phyloP scores from a whole-genome alignment of 2,113 vertebrate genomes.

The Epinephelus cyanopodus region DNA sequence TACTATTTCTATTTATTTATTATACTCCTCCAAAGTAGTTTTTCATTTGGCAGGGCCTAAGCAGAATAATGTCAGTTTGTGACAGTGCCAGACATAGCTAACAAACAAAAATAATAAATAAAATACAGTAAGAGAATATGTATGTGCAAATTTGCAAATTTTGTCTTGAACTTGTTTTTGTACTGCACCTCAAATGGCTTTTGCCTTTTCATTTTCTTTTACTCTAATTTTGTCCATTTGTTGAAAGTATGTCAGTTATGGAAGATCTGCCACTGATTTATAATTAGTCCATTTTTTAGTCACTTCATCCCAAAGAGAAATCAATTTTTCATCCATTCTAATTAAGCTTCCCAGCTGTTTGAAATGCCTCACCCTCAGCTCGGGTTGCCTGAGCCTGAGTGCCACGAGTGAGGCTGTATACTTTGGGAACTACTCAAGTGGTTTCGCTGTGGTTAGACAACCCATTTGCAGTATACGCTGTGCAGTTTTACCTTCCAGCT shows the following conservation, averaged over 20 bases:
- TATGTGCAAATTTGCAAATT: too few relatives aligned
- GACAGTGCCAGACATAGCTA: too few relatives aligned
- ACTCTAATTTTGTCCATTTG: too few relatives aligned
- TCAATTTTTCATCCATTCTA: conserved; percentile 34
- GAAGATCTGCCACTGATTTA: neutral
- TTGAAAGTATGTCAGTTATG: too few relatives aligned
- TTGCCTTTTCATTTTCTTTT: too few relatives aligned
- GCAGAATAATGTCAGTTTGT: conserved; percentile 9
- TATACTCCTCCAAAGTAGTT: neutral
- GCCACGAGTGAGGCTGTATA: conserved; percentile 52
- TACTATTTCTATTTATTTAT: neutral
- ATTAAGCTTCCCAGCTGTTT: conserved; percentile 8
- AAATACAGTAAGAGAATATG: too few relatives aligned
- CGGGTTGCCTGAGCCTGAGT: neutral
- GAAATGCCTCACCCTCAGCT: conserved; percentile 23
- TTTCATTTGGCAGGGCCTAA: neutral
- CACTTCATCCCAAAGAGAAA: conserved; percentile 16
- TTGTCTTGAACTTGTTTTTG: too few relatives aligned
- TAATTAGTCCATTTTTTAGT: conserved; percentile 26
- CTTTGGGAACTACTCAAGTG: conserved; percentile 62
- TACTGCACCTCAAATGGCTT: too few relatives aligned
- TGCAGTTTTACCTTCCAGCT: conserved; percentile 56
- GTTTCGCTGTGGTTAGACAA: conserved; percentile 56
- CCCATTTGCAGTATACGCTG: conserved; percentile 44
- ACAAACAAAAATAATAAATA: too few relatives aligned